phyloP scores from a whole-genome alignment of 2,797 vertebrate species.

The Hydrophis major region DNA sequence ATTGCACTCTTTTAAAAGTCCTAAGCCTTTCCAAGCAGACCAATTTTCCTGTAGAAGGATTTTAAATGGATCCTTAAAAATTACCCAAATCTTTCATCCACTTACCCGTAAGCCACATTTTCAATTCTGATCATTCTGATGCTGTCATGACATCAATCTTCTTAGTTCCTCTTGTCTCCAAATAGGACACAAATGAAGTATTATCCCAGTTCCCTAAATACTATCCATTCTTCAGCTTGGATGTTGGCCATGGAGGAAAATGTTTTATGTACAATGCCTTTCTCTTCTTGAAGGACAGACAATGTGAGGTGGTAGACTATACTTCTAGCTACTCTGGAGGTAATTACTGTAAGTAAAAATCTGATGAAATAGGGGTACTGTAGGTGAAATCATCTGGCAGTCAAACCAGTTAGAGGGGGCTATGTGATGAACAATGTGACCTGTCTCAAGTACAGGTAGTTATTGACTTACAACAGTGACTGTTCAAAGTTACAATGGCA shows the following conservation, averaged over 20 bases:
- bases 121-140: background rate
- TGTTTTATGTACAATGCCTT: background rate
- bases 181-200: background rate
- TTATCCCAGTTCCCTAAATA: background rate
- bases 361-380: background rate
- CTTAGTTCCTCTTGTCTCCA: background rate
- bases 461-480: background rate
- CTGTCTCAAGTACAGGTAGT: background rate
- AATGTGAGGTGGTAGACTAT: background rate
- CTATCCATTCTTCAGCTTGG: background rate
- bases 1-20: background rate
- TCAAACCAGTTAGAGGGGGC: background rate
- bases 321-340: background rate
- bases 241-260: background rate
- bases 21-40: background rate
- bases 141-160: background rate
- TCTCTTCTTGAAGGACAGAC: background rate
- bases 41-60: background rate
- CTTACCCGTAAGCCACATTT: background rate
- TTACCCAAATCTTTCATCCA: background rate
- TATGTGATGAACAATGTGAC: background rate
- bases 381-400: background rate
- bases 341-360: background rate
- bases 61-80: background rate
- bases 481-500: no score